Base-by-base conservation (phyloP, 2,113 vertebrate genomes). In the Chionis minor region DNA sequence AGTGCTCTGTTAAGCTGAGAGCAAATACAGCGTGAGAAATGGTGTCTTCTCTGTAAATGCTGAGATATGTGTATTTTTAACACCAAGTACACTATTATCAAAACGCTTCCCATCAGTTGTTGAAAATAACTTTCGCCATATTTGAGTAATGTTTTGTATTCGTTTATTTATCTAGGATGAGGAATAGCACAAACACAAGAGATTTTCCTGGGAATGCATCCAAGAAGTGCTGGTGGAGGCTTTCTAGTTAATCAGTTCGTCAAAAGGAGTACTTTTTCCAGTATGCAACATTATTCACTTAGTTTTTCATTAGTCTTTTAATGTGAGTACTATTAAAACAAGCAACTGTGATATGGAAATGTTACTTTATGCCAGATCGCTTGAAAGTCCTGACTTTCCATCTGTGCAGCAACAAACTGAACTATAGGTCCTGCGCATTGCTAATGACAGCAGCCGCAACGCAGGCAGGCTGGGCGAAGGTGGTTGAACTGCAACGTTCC, bases 281-380 rank as follows among this genome's bases (percentile, higher is more conserved):
- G 33, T 45, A 13, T 80, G 83, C 23, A 73, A 7, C 67, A 59
- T 94, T 61, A 93, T 63, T 94, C 91, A 91, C 81, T 94, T 94
- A 72, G 83, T 81, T 94, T 97, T 95, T 94, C 89, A 79, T 77
- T 94, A 81, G 28, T 58, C 54, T 82, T 94, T 92, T 91, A 87
- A 81, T 33, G 49, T 85, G 65, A 70, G 73, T 81, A 61, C 82
- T 59, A 40, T n/a, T 88, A 81, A 90, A 82, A 75, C 61, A 61
- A 90, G 75, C 90, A 95, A 71, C 90, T 95, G 87, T 58, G 61
- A 61, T 73, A 72, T 2, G 12, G 47, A 96, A 92, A 69, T 56
- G 18, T 54, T 80, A 44, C 51, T 51, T 88, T 73, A 47, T 80
- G 49, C n/a, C 90, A 88, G 33, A 65, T 92, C 90, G 52, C 66